Evolutionary conservation across 1,140 invertebrate species (phyloP).

Genomic region (Asobara japonica): DNA sequence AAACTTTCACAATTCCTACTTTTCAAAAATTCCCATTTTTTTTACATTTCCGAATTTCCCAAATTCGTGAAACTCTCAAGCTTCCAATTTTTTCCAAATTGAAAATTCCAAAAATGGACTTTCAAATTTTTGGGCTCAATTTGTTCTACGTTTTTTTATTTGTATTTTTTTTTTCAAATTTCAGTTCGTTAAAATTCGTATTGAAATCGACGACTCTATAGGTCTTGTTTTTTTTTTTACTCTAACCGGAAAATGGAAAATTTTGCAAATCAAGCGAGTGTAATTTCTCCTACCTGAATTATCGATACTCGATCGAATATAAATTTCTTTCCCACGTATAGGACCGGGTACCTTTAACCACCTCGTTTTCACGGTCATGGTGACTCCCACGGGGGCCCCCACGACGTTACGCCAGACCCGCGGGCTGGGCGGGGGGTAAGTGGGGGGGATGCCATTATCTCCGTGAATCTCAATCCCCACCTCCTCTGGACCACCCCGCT

Average conservation of each 20-base stretch:
- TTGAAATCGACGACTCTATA: no score
- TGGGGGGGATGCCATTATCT: background rate
- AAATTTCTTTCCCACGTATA: constrained; percentile 17
- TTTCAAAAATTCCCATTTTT: no score
- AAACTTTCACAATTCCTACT: no score
- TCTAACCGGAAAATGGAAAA: background rate
- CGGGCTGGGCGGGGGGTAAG: background rate
- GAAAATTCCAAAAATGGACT: no score
- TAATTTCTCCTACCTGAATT: background rate
- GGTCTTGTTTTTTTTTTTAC: no score
- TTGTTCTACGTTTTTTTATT: no score
- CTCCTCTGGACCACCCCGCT: constrained; percentile 9
- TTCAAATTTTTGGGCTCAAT: no score
- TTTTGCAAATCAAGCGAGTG: background rate
- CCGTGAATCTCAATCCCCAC: background rate
- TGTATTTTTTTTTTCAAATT: no score
- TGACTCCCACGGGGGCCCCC: constrained; percentile 17
- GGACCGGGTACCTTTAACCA: background rate
- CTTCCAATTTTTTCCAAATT: no score
- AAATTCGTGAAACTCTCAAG: no score
- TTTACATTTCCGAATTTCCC: no score
- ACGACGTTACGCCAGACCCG: constrained; percentile 11
- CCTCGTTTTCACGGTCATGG: constrained; percentile 14
- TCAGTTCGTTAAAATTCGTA: no score
- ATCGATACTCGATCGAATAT: constrained; percentile 12